Evolutionary conservation across 2,113 vertebrate genomes (phyloP).

Genomic region (Lepus timidus): DNA sequence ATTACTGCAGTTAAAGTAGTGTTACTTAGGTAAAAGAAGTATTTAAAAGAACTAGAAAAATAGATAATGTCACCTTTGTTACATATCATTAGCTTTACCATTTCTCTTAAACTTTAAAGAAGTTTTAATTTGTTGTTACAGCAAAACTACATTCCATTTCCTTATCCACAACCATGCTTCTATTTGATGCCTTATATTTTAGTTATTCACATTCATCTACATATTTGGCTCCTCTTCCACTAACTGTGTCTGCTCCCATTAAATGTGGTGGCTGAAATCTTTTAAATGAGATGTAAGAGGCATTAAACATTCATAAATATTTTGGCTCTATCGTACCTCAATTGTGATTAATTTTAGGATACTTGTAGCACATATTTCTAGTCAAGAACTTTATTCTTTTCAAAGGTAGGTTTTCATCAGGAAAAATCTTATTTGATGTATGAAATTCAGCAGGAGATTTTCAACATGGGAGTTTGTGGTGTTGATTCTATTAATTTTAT

Average conservation of each 20-base stretch:
- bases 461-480: background rate
- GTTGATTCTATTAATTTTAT: conserved; percentile 42
- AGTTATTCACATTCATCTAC: conserved; percentile 77
- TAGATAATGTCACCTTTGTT: background rate
- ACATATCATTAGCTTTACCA: conserved; percentile 72
- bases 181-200: conserved; percentile 82
- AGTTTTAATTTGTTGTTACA: conserved; percentile 84
- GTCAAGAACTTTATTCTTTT: conserved; percentile 37
- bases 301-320: conserved; percentile 72
- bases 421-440: conserved; percentile 28
- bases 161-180: conserved; percentile 54
- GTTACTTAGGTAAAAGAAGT: conserved; percentile 48
- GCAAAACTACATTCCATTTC: conserved; percentile 78
- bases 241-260: conserved; percentile 79
- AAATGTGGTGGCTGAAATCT: conserved; percentile 67
- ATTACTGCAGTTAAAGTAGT: background rate
- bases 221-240: conserved; percentile 70
- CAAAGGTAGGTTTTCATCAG: background rate
- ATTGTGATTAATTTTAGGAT: conserved; percentile 72
- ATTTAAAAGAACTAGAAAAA: conserved; percentile 28
- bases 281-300: conserved; percentile 73
- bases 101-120: conserved; percentile 77
- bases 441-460: conserved; percentile 36
- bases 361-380: conserved; percentile 53
- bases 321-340: conserved; percentile 56